Evolutionary conservation across 1,140 invertebrate genomes (phyloP).

Genomic region (Procambarus virginalis): DNA sequence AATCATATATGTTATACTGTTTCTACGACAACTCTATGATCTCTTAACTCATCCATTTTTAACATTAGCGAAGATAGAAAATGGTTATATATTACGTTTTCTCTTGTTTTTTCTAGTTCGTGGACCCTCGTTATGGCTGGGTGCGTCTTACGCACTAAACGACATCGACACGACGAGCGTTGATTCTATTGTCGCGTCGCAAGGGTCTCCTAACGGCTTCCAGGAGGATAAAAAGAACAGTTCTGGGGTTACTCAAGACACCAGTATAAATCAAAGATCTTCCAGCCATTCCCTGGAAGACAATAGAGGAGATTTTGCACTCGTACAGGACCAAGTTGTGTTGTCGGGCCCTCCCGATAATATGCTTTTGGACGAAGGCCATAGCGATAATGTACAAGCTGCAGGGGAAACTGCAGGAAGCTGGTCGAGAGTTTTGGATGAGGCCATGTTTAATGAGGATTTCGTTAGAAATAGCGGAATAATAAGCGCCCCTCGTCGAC

Average conservation of each 20-base stretch:
- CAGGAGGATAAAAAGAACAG: background rate
- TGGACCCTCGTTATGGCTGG: slow-evolving; percentile 37
- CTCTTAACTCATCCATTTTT: too few relatives aligned
- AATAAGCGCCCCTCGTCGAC: background rate
- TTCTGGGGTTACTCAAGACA: background rate
- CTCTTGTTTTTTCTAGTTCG: slow-evolving; percentile 2
- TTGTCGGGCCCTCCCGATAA: background rate
- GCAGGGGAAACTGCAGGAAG: background rate
- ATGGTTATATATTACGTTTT: background rate
- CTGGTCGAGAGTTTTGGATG: background rate
- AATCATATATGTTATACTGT: too few relatives aligned
- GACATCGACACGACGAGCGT: background rate
- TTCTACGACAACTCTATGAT: too few relatives aligned
- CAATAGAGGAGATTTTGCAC: background rate
- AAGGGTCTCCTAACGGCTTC: background rate
- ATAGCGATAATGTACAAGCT: background rate
- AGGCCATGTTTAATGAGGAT: slow-evolving; percentile 1
- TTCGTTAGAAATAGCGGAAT: background rate
- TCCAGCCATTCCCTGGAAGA: background rate
- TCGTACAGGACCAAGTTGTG: background rate
- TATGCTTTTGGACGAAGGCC: background rate
- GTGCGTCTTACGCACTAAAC: slow-evolving; percentile 18
- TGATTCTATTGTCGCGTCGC: background rate
- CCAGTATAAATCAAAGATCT: background rate
- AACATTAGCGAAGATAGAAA: background rate